Evolutionary conservation across 2,797 vertebrate genomes (phyloP).

Genomic region (Thaleichthys pacificus): DNA sequence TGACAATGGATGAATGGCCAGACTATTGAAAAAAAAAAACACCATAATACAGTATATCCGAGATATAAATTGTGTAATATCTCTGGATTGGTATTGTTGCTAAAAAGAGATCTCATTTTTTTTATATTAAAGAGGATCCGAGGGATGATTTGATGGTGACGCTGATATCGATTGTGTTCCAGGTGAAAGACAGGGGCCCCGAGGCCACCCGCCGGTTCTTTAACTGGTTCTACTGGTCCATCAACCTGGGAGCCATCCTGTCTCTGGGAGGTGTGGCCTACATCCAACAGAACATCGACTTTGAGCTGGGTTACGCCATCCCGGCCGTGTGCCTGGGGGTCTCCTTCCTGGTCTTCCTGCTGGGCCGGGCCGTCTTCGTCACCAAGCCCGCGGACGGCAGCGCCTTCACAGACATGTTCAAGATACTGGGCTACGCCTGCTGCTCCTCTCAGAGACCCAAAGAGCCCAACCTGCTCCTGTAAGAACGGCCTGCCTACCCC

Average conservation of each 20-base stretch:
- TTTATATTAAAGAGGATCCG: too few species aligned
- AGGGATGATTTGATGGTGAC: not conserved
- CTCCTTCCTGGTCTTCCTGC: slow-evolving; percentile 89
- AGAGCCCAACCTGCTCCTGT: slow-evolving; percentile 76
- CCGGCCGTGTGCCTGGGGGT: slow-evolving; percentile 87
- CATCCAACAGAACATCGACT: slow-evolving; percentile 90
- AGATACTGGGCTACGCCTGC: slow-evolving; percentile 83
- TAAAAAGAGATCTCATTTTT: not conserved
- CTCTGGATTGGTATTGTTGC: not conserved
- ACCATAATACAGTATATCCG: not conserved
- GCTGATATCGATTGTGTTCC: not conserved
- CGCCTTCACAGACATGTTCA: slow-evolving; percentile 91
- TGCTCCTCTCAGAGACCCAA: slow-evolving; percentile 69
- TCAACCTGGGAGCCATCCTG: slow-evolving; percentile 92
- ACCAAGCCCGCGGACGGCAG: slow-evolving; percentile 93
- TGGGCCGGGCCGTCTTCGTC: slow-evolving; percentile 88
- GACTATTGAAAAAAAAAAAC: not conserved
- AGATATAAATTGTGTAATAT: not conserved
- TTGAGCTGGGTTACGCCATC: slow-evolving; percentile 85
- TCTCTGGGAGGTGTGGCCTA: slow-evolving; percentile 92
- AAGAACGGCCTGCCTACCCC: slow-evolving; percentile 22
- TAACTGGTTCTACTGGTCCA: slow-evolving; percentile 99
- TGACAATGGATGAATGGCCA: not conserved
- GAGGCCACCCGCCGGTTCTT: slow-evolving; percentile 96
- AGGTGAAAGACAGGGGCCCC: slow-evolving; percentile 93